phyloP scores from a whole-genome alignment of 2,888 invertebrate species.

The Lepidochitona cinerea region DNA sequence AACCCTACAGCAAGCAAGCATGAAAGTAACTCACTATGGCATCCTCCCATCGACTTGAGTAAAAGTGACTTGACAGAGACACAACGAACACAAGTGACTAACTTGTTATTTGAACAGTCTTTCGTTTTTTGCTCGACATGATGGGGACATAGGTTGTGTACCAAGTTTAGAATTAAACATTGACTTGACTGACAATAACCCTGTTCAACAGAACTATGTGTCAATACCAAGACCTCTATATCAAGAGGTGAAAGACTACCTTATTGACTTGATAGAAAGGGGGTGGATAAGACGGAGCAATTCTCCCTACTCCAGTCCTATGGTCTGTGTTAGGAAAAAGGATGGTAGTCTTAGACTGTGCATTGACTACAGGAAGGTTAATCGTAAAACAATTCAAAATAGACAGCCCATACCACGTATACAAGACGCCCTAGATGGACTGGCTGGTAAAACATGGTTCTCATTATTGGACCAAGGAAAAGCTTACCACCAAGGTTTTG shows the following conservation, averaged over 20 bases:
- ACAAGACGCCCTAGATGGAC: neutral
- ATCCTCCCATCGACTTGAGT: too few relatives aligned
- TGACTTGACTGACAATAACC: neutral
- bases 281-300: too few relatives aligned
- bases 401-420: neutral
- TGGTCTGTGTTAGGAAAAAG: constrained; percentile 4
- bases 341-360: constrained; percentile 8
- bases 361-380: neutral
- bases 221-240: constrained; percentile 1
- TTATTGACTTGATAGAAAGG: neutral
- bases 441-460: constrained; percentile 1
- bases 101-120: too few relatives aligned
- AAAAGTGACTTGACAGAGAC: too few relatives aligned
- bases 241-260: constrained; percentile 12
- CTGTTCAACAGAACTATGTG: neutral
- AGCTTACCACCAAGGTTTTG: neutral
- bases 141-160: too few relatives aligned
- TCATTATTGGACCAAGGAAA: constrained; percentile 6
- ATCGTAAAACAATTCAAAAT: neutral
- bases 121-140: too few relatives aligned
- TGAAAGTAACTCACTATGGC: too few relatives aligned
- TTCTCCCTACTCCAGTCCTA: too few relatives aligned
- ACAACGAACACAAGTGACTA: too few relatives aligned
- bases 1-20: too few relatives aligned
- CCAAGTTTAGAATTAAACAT: too few relatives aligned